These are phyloP conservation scores for Parazoanthus atlanticus DNA, from an alignment of 92 coral and sea anemone species.

Conservation along the genomic window DNA sequence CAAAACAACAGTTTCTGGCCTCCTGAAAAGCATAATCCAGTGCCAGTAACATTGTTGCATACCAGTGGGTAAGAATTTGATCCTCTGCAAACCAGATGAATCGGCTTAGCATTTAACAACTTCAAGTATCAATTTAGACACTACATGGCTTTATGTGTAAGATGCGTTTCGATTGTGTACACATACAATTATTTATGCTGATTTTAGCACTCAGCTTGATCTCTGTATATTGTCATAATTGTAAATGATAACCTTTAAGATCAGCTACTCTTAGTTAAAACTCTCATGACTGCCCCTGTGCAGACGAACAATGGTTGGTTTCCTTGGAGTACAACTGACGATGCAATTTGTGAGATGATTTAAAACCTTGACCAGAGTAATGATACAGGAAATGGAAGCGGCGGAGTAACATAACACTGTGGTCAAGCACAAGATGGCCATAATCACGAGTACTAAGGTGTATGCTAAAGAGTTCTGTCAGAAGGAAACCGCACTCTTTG, in stretches of 20 bases:
- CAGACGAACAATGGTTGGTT: constrained; percentile 56
- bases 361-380: constrained; percentile 59
- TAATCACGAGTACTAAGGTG: constrained; percentile 52
- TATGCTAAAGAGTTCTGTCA: neutral
- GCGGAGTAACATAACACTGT: constrained; percentile 45
- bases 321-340: constrained; percentile 50
- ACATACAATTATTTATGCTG: too few species aligned
- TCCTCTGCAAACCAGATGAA: neutral
- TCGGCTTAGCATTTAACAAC: too few species aligned
- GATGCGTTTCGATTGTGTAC: too few species aligned
- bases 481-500: neutral
- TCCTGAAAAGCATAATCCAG: constrained; percentile 46
- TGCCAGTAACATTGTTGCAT: constrained; percentile 41
- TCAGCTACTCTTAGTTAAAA: neutral
- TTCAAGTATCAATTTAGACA: too few species aligned
- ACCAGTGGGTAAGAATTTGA: constrained; percentile 56
- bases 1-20: constrained; percentile 25
- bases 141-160: too few species aligned
- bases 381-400: constrained; percentile 40
- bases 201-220: too few species aligned
- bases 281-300: constrained; percentile 52
- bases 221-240: too few species aligned
- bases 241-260: too few species aligned
- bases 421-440: constrained; percentile 52
- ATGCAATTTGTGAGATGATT: constrained; percentile 50